A percentile compares a stretch with the other conserved stretches of the same genome.
Conservation (phyloP, 2,888 invertebrate genomes). For the Monoplex corrugatus region DNA sequence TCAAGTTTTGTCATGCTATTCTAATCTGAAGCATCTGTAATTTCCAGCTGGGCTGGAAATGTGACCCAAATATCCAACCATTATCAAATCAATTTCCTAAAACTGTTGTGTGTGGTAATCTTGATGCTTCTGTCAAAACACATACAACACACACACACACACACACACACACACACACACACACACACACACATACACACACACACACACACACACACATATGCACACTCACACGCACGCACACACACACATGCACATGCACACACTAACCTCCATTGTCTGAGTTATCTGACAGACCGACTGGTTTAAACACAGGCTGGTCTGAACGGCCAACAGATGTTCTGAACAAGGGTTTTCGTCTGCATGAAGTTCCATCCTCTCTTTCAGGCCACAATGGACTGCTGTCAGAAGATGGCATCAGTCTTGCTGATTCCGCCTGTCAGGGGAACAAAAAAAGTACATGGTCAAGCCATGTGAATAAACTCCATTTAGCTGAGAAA, state of each 20-base stretch:
- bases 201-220: background rate
- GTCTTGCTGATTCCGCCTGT: background rate
- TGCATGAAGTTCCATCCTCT: background rate
- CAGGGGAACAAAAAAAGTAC: background rate
- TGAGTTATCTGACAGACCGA: background rate
- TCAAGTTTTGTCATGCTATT: no score
- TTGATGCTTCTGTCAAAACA: no score
- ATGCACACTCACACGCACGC: background rate
- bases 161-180: background rate
- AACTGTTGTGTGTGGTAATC: no score
- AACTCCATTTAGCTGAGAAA: no score
- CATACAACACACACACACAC: background rate
- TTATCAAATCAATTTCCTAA: no score
- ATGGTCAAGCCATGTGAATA: no score
- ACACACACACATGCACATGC: constrained; percentile 1
- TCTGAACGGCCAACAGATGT: background rate
- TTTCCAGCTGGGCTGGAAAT: no score
- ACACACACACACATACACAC: background rate
- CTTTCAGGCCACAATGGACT: constrained; percentile 6
- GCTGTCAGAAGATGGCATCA: background rate
- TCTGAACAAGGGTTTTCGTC: constrained; percentile 4
- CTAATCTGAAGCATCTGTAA: no score
- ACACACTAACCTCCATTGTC: background rate
- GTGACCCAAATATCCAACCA: no score
- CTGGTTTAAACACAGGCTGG: background rate